Evolutionary conservation across 1,140 invertebrate genomes (phyloP), one percentile per base, ranked within the genome.

Genomic region (Sycophila sp.): DNA sequence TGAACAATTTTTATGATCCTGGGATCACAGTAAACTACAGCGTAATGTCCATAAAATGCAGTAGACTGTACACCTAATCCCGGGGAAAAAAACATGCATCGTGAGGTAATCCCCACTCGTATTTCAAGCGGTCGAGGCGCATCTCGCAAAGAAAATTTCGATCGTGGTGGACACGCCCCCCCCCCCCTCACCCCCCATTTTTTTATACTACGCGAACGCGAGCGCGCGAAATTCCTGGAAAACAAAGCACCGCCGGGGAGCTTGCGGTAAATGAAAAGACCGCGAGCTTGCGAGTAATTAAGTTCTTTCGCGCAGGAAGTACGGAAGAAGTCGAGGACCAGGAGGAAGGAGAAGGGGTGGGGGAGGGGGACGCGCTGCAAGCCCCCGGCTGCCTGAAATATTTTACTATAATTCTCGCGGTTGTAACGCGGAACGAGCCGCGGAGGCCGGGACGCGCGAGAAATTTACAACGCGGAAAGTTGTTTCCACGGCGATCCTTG

Each of bases 381-480:
- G 4, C n/a, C 30, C 7, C 24, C n/a, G 26, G 26, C 22, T 19
- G n/a, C 53, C 32, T 58, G 55, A 68, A 59, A 36, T 68, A 59
- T 68, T 68, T 55, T 49, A 60, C 55, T 68, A 68, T 68, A 68
- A 58, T 59, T 59, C 40, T 68, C 65, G 55, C 24, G 55, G 55
- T 68, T 68, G 62, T n/a, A 45, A 36, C 36, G 56, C 51, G 28
- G 55, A 28, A 60, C 15, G 30, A 42, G 13, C 17, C 24, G 55
- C 24, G 17, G 30, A 40, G 38, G 36, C 22, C 19, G 62, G 22
- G 19, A 7, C 13, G 53, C 17, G 70, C 63, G 59, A 59, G 51
- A 75, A 78, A 78, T 78, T 78, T 78, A 78, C 76, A 72, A 62
- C 71, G 69, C 73, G 71, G 65, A 78, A 78, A 78, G 77, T 76